phyloP scores from a whole-genome alignment of 2,888 invertebrate genomes.

The Eupithecia insigniata region DNA sequence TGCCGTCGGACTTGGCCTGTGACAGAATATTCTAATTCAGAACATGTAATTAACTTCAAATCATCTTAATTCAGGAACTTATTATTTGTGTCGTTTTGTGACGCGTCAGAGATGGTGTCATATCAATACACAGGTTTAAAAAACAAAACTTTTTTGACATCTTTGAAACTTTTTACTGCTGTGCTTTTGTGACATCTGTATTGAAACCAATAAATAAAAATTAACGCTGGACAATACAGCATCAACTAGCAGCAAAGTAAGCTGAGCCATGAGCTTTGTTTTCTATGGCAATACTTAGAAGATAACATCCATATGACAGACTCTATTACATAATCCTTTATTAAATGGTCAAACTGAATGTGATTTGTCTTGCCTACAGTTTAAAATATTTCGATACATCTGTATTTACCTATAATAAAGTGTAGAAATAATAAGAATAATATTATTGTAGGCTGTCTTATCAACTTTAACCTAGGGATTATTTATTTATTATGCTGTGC shows the following conservation, averaged over 20 bases:
- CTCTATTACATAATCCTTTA: not conserved
- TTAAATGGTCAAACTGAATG: too few relatives aligned
- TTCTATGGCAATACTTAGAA: not conserved
- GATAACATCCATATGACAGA: not conserved
- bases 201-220: not conserved
- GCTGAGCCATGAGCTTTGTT: not conserved
- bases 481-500: not conserved
- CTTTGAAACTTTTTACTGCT: too few relatives aligned
- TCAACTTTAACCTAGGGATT: not conserved
- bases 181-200: too few relatives aligned
- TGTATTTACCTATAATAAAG: not conserved
- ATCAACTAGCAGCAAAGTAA: too few relatives aligned
- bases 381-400: not conserved
- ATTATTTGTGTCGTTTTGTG: too few relatives aligned
- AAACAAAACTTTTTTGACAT: too few relatives aligned
- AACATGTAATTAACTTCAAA: not conserved
- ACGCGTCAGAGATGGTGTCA: too few relatives aligned
- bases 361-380: not conserved
- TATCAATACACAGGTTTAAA: too few relatives aligned
- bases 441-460: not conserved
- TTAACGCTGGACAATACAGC: too few relatives aligned
- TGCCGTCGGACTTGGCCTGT: slow-evolving; percentile 96
- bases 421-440: not conserved
- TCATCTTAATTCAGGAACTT: too few relatives aligned
- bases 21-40: slow-evolving; percentile 1